phyloP scores from a whole-genome alignment of 2,113 vertebrate genomes.

The Irena cyanogastra region DNA sequence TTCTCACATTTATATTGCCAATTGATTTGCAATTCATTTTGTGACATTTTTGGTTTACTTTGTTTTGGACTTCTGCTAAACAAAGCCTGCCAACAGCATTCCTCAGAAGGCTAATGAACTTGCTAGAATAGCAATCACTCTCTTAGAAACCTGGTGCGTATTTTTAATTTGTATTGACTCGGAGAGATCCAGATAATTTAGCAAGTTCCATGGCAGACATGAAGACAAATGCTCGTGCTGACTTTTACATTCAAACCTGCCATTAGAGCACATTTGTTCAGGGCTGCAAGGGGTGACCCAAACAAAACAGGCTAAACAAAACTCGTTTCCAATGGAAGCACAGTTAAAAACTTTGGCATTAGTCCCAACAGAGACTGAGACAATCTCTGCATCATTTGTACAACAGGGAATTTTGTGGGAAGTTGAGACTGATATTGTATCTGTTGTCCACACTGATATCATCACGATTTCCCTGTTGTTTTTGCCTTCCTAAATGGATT shows the following conservation, averaged over 20 bases:
- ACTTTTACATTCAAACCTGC: conserved; percentile 21
- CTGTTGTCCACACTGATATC: background rate
- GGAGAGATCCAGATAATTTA: conserved; percentile 31
- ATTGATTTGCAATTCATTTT: conserved; percentile 57
- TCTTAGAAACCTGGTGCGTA: conserved; percentile 3
- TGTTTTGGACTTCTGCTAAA: conserved; percentile 39
- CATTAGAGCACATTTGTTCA: conserved; percentile 12
- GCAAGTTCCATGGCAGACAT: background rate
- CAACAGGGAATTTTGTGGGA: background rate
- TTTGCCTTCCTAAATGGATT: background rate
- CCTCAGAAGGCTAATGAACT: conserved; percentile 56
- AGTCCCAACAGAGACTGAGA: background rate
- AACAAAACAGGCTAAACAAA: background rate
- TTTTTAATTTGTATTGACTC: conserved; percentile 53
- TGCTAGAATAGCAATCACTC: conserved; percentile 46
- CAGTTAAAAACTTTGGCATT: background rate
- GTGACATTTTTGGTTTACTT: conserved; percentile 60
- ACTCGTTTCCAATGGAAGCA: background rate
- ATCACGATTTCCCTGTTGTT: background rate
- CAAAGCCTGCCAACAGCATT: conserved; percentile 47
- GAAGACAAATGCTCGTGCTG: conserved; percentile 38
- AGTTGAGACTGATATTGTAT: background rate
- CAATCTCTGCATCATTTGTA: background rate
- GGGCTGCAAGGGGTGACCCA: background rate
- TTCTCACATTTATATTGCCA: conserved; percentile 22